Evolutionary conservation across 2,888 invertebrate species (phyloP).

Genomic region (Dyspetes luteomarginatus): DNA sequence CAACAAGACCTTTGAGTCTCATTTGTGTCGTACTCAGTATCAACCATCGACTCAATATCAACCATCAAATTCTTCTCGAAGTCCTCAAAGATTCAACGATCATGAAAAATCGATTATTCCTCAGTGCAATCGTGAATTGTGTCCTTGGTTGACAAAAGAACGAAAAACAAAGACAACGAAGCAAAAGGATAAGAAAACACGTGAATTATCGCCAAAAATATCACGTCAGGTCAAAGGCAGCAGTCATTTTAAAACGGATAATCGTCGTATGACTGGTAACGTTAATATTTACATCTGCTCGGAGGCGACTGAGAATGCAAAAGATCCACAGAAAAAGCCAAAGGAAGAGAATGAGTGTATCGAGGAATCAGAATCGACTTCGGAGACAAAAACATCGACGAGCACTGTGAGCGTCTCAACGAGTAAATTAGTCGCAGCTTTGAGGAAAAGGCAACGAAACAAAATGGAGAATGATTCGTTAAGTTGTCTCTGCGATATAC

Average conservation of each 20-base stretch:
- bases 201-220: conserved; percentile 12
- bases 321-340: conserved; percentile 49
- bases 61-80: not conserved
- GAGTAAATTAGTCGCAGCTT: conserved; percentile 68
- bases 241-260: conserved; percentile 67
- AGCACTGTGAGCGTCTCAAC: conserved; percentile 64
- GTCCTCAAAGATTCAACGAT: not conserved
- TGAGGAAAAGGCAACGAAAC: conserved; percentile 58
- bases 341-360: conserved; percentile 26
- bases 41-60: not conserved
- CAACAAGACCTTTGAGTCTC: conserved; percentile 56
- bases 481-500: conserved; percentile 44
- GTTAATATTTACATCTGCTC: conserved; percentile 80
- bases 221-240: conserved; percentile 17
- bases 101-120: not conserved
- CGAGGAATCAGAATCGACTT: conserved; percentile 62
- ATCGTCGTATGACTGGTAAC: conserved; percentile 77
- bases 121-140: conserved; percentile 26
- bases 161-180: conserved; percentile 18
- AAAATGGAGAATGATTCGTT: conserved; percentile 48
- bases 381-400: conserved; percentile 66
- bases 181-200: conserved; percentile 18
- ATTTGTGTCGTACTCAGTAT: conserved; percentile 28
- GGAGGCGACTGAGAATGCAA: conserved; percentile 70
- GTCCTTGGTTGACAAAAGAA: conserved; percentile 8